Conservation (phyloP, 2,797 vertebrate species). For the Hypotaenidia okinawae region DNA sequence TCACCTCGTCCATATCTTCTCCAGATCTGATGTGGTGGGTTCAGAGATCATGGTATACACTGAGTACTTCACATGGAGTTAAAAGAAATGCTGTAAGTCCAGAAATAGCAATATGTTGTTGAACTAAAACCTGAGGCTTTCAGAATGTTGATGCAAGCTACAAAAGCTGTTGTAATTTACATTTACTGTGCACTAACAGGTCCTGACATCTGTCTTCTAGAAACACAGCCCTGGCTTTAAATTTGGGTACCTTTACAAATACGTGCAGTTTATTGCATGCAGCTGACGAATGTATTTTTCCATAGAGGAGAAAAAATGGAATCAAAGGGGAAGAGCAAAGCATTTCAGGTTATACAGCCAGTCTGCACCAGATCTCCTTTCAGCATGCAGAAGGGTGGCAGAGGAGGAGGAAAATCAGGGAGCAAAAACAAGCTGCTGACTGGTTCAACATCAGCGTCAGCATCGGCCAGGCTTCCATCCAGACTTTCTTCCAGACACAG, state of each 20-base stretch:
- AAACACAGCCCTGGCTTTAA: neutral
- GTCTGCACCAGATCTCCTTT: neutral
- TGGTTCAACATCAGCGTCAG: neutral
- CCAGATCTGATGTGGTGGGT: accelerated
- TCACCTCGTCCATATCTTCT: neutral
- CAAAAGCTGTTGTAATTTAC: neutral
- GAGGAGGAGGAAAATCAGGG: neutral
- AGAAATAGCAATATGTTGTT: neutral
- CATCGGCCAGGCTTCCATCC: neutral
- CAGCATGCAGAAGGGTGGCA: neutral
- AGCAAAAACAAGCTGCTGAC: neutral
- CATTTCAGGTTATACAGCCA: neutral
- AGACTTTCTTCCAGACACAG: neutral
- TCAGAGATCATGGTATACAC: neutral
- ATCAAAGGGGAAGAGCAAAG: neutral
- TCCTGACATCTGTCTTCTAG: neutral
- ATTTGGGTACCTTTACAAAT: neutral
- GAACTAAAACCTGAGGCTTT: neutral
- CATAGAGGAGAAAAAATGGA: neutral
- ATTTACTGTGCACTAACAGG: neutral
- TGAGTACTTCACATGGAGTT: neutral
- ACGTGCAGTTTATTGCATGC: accelerated
- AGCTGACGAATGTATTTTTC: neutral
- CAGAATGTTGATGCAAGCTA: neutral
- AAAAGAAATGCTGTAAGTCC: neutral